Evolutionary conservation across 2,888 invertebrate species (phyloP), one percentile per base, ranked within the genome.

Genomic region (Lasioglossum leucozonium): DNA sequence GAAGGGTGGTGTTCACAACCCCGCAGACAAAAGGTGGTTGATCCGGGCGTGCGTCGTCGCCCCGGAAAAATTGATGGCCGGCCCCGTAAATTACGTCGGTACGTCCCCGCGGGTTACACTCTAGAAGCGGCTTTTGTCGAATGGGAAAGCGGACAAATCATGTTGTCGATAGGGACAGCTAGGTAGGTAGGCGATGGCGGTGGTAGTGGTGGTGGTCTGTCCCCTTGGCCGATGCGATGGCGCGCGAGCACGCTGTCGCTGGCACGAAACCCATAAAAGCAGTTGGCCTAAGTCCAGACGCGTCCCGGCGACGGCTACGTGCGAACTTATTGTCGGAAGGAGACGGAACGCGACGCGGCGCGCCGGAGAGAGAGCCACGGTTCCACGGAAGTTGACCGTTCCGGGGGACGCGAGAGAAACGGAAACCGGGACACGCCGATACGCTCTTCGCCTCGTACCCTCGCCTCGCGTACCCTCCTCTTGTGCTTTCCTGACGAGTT

Each of bases 271-370:
- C 86, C 79, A 84, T 87, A 87, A 87, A 88, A 88, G 84, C 81
- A 86, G 87, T 92, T 92, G 91, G 91, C 91, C 91, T 81, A 89
- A 90, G 89, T 91, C 92, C 91, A 89, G 90, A n/a, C 88, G 90
- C 85, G 86, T 87, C 79, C 85, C 86, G 77, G 72, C n/a, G 67
- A 42, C 55, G 79, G 76, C 71, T 86, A 82, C 84, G 88, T 79
- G 90, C 87, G 88, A 90, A 88, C 89, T 89, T 89, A 89, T 89
- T 88, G 89, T 88, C 89, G 84, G 82, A 77, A 72, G 77, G 88
- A 80, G 75, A 83, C 81, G 79, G 85, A 79, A 80, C 84, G 81
- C 72, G 84, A 47, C 26, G 58, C 26, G 13, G 13, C 84, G 81
- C 72, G 84, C 47, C 26, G 58, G 58, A 26, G 13, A 58, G 51